Evolutionary conservation across 2,888 invertebrate genomes (phyloP), one percentile per base, ranked within the genome.

Genomic region (Frankliniella intonsa): DNA sequence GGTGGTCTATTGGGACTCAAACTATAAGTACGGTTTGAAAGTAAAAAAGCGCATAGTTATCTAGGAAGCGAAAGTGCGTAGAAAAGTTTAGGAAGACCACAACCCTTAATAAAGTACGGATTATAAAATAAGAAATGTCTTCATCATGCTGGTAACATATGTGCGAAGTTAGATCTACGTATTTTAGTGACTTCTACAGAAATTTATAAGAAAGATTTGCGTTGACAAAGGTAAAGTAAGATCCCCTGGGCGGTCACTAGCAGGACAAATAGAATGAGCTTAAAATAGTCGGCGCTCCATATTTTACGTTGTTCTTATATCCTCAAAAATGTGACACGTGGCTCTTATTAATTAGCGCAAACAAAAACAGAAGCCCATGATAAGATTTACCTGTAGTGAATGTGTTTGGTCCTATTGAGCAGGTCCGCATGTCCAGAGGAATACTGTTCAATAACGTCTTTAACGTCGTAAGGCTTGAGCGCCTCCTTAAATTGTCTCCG

Each of bases 371-470:
- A 79, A 81, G 82, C 62, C 80, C 62, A 82, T 80, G 76, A 83
- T 69, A 10, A 62, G 62, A 91, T 91, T 55, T 91, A 92, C 92
- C 95, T 94, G 91, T 92, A 92, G 89, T 96, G 95, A 86, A 96
- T 91, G 90, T 92, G 94, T 91, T 95, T 95, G 88, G 95, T 94
- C 89, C 96, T 90, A 88, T 94, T 94, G 87, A 96, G 92, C 88
- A 96, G 93, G 89, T 96, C 96, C 85, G 95, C 94, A 89, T 95
- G 95, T 87, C 93, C 93, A 86, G 95, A 94, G 84, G 95, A 95
- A 90, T 95, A 96, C 90, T 96, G 96, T 89, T 96, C 96, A 89
- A 96, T 96, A 88, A 96, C 96, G 90, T 96, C 96, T 91, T 96
- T 96, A 87, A 96, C 96, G 90, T 96, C 96, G 90, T 96, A 96